Evolutionary conservation across 2,113 vertebrate species (phyloP).

Genomic region (Sylvietta virens): DNA sequence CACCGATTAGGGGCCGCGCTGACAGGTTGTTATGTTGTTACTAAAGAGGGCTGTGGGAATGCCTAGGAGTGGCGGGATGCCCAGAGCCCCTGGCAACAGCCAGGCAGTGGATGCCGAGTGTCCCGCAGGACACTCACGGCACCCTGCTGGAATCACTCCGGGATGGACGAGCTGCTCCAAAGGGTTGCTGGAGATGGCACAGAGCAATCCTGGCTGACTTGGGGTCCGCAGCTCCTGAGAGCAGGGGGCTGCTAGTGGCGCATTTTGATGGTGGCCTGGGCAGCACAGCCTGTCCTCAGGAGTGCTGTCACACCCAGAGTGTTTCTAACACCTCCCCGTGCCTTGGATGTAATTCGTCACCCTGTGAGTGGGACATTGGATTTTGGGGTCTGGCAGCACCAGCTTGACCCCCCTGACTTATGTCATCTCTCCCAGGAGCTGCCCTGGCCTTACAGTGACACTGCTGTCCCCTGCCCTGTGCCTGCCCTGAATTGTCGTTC

Average conservation of each 20-base stretch:
- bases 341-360: neutral
- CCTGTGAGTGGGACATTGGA: neutral
- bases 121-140: no score
- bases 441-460: neutral
- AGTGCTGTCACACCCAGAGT: neutral
- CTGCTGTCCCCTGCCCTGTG: neutral
- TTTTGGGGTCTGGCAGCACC: neutral
- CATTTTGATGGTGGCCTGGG: neutral
- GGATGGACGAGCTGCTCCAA: fast-evolving
- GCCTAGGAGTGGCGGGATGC: neutral
- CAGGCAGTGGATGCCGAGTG: neutral
- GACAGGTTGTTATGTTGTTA: neutral
- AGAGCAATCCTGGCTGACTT: fast-evolving
- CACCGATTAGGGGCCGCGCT: neutral
- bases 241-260: neutral
- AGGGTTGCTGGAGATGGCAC: neutral
- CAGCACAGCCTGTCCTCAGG: neutral
- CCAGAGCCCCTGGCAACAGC: neutral
- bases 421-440: neutral
- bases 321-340: neutral
- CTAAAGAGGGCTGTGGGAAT: neutral
- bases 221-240: neutral
- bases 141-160: neutral
- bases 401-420: neutral
- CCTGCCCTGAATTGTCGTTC: neutral